A percentile compares a stretch with the other conserved stretches of the same genome.
These are phyloP conservation scores for Chrysaora quinquecirrha DNA, from an alignment of 30 jellyfish, hydroid and myxozoan genomes.

Conservation along the genomic window DNA sequence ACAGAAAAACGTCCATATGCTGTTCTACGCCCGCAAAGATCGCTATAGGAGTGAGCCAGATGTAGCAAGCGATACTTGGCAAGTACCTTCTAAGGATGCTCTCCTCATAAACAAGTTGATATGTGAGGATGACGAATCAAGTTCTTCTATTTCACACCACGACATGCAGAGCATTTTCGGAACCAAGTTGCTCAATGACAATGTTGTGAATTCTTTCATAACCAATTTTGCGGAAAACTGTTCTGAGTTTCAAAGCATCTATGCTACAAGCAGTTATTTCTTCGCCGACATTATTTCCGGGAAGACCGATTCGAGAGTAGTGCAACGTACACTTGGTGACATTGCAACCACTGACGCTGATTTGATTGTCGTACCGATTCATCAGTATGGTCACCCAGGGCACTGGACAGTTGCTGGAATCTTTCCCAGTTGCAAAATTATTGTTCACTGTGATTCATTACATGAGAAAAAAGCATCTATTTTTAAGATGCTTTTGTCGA, in stretches of 20 bases:
- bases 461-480: neutral
- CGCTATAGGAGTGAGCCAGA: no score
- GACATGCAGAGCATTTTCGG: no score
- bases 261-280: neutral
- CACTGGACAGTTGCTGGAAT: neutral
- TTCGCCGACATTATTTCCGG: neutral
- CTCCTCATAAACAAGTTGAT: no score
- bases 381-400: neutral
- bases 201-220: neutral
- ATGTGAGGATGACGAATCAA: no score
- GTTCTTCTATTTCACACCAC: no score
- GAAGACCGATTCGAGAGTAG: neutral
- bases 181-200: neutral
- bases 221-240: neutral
- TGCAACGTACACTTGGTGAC: neutral
- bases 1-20: neutral
- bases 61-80: no score
- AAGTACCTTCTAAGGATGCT: no score
- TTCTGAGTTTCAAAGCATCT: neutral
- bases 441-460: neutral
- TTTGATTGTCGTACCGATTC: neutral
- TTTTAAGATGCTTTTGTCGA: neutral
- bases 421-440: neutral
- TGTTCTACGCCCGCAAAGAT: no score
- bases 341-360: neutral